Evolutionary conservation across 1,140 invertebrate species (phyloP).

Genomic region (Coboldia fuscipes): DNA sequence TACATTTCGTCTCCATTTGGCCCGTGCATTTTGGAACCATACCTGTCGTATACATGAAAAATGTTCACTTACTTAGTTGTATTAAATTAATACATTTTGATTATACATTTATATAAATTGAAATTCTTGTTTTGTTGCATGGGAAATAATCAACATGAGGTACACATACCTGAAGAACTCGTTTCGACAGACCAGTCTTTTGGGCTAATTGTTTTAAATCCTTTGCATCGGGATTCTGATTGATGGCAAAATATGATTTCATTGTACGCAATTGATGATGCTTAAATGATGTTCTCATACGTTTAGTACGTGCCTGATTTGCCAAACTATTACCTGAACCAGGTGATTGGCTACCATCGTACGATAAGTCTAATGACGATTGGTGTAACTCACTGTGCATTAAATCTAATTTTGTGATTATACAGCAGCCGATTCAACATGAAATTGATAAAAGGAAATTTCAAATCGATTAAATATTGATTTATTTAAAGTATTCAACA

Average conservation of each 20-base stretch:
- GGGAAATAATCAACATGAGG: neutral
- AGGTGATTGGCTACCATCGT: constrained; percentile 25
- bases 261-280: constrained; percentile 92
- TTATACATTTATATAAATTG: too few relatives aligned
- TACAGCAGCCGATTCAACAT: too few relatives aligned
- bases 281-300: constrained; percentile 91
- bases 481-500: too few relatives aligned
- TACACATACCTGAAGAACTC: constrained; percentile 74
- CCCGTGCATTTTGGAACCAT: constrained; percentile 95
- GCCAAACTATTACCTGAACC: constrained; percentile 12
- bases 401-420: constrained; percentile 29
- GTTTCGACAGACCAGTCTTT: constrained; percentile 90
- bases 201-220: constrained; percentile 86
- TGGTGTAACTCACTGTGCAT: constrained; percentile 47
- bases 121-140: too few relatives aligned
- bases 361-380: constrained; percentile 54
- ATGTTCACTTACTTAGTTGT: neutral
- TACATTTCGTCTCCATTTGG: constrained; percentile 80
- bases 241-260: constrained; percentile 92
- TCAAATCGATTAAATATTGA: too few relatives aligned
- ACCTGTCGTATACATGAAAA: constrained; percentile 35
- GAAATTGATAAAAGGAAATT: too few relatives aligned
- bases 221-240: constrained; percentile 94
- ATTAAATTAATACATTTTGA: too few relatives aligned
- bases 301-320: constrained; percentile 49